Percentiles rank a stretch among this genome's conserved stretches.
phyloP scores from a whole-genome alignment of 2,797 vertebrate species.

The Mico argentatus region DNA sequence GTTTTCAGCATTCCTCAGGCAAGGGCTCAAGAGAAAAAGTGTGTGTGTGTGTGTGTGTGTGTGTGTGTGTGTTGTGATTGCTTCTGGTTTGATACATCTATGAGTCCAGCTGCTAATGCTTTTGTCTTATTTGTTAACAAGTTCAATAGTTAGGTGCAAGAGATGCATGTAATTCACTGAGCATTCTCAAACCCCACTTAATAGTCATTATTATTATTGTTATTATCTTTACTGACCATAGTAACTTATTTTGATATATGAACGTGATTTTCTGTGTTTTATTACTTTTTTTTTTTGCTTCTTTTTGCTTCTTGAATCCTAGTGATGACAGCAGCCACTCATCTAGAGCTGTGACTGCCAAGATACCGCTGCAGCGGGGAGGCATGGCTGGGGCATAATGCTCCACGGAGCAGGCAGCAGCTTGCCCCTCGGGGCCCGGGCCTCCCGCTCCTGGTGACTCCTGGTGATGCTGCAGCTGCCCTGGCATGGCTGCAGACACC shows the following conservation, averaged over 20 bases:
- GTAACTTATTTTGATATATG: neutral
- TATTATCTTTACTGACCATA: neutral
- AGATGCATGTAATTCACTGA: neutral
- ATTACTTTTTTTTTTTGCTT: neutral
- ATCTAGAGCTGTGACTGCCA: neutral
- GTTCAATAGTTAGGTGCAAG: neutral
- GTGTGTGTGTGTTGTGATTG: too few species aligned
- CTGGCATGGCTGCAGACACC: neutral
- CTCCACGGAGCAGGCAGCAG: neutral
- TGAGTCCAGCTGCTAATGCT: neutral
- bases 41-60: too few species aligned
- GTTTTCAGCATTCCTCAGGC: neutral
- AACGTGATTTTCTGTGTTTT: neutral
- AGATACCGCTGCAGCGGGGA: rapidly evolving
- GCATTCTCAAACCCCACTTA: neutral
- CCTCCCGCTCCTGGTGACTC: neutral
- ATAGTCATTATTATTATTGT: neutral
- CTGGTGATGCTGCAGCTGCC: neutral
- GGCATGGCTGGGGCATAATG: neutral
- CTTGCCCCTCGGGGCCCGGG: rapidly evolving
- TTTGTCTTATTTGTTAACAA: neutral
- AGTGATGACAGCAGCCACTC: neutral
- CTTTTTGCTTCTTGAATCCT: conserved; percentile 23
- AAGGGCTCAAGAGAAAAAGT: neutral
- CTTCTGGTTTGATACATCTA: neutral